These are phyloP conservation scores for Melanerpes formicivorus DNA, from an alignment of 2,113 vertebrate species.

Conservation along the genomic window DNA sequence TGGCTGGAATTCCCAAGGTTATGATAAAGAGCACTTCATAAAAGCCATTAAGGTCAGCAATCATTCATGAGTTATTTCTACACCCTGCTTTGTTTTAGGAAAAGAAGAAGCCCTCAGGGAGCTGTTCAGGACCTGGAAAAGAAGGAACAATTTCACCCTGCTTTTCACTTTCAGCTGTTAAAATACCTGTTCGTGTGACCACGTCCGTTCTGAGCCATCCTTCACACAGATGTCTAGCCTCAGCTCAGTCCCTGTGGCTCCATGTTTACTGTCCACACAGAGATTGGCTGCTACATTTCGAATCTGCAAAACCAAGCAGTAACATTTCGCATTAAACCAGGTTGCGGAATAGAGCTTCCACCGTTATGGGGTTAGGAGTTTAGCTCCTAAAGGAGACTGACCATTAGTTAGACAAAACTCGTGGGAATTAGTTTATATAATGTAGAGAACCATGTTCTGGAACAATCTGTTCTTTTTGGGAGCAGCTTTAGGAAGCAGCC, in stretches of 20 bases:
- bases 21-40: background rate
- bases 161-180: background rate
- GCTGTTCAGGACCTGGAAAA: background rate
- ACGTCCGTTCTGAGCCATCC: conserved; percentile 87
- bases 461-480: background rate
- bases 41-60: background rate
- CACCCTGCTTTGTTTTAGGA: background rate
- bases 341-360: background rate
- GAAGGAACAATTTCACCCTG: background rate
- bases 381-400: background rate
- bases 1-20: background rate
- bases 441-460: background rate
- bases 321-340: background rate
- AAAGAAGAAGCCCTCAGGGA: background rate
- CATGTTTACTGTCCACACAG: conserved; percentile 89
- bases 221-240: conserved; percentile 87
- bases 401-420: background rate
- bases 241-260: conserved; percentile 84
- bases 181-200: conserved; percentile 90
- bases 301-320: conserved; percentile 76
- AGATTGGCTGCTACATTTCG: conserved; percentile 84
- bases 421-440: background rate
- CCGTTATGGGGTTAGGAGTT: background rate
- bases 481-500: background rate
- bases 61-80: background rate